Percentiles rank a stretch among this genome's conserved stretches.
phyloP scores from a whole-genome alignment of 2,797 vertebrate species.

The Antrozous pallidus region DNA sequence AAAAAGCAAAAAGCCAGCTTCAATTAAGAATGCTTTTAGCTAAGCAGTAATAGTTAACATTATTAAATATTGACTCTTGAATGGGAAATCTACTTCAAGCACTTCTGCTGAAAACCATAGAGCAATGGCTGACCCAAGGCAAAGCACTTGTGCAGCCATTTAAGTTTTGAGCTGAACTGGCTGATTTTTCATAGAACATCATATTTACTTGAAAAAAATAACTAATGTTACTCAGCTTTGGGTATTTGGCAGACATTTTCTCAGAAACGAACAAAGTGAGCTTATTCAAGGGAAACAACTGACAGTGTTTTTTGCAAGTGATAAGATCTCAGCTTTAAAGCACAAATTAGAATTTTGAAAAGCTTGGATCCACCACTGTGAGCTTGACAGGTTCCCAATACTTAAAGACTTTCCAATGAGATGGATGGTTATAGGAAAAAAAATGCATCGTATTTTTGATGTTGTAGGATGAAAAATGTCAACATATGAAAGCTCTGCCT shows the following conservation, averaged over 20 bases:
- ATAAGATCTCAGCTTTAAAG: slow-evolving; percentile 44
- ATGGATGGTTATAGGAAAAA: neutral
- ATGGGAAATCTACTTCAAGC: neutral
- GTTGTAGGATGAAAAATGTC: neutral
- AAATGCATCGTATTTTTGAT: neutral
- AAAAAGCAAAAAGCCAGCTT: neutral
- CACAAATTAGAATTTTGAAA: slow-evolving; percentile 53
- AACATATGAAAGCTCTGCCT: neutral
- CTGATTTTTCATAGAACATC: slow-evolving; percentile 47
- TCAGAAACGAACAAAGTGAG: slow-evolving; percentile 50
- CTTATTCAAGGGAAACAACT: slow-evolving; percentile 59
- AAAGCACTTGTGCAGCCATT: neutral
- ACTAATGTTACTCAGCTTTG: slow-evolving; percentile 63
- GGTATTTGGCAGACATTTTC: slow-evolving; percentile 66
- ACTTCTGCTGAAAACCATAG: neutral
- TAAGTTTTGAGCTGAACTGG: slow-evolving; percentile 13
- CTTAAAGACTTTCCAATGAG: neutral
- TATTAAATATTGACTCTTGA: slow-evolving; percentile 13
- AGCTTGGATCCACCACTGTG: neutral
- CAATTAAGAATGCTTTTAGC: slow-evolving; percentile 9
- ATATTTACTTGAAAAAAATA: slow-evolving; percentile 65
- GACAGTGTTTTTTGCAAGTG: slow-evolving; percentile 48
- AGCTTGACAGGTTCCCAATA: neutral
- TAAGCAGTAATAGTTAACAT: neutral
- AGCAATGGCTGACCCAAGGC: neutral